Base-by-base conservation (phyloP, 2,797 vertebrate genomes). In the Crocidura indochinensis region DNA sequence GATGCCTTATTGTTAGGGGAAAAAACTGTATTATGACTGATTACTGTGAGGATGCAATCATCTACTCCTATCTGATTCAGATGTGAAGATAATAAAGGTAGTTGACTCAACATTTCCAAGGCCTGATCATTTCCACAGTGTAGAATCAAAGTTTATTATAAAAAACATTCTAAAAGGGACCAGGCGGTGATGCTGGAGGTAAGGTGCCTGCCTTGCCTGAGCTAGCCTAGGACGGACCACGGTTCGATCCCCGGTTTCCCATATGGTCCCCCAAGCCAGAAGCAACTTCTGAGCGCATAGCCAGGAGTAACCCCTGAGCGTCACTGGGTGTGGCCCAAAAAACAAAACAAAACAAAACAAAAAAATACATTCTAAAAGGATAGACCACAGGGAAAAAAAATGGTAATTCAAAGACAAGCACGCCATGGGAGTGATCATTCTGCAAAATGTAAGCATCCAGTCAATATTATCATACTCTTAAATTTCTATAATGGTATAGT, bases 361-460 rank as follows among this genome's bases (percentile, higher is more conserved):
- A n/a, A n/a, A n/a, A n/a, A n/a, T n/a, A 38, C 64, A 67, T n/a
- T 67, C 64, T 14, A n/a, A 68, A 84, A 91, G 74, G 65, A 76
- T 84, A 53, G 51, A 53, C 51, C 17, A 14, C 17, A 3, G n/a
- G n/a, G 5, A 38, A 38, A 38, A 38, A 5, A 38, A 38, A 38
- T 38, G 38, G 38, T 38, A 38, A 38, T 38, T 38, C 38, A 38
- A 38, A 38, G 38, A 38, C 38, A 5, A 38, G 38, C 5, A 38
- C 38, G 38, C 38, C 2, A 38, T 5, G 38, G 38, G 5, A 38
- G 38, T 38, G 5, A 38, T 5, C 38, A 5, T 38, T 38, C 38
- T 38, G 38, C 38, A 38, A 38, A 38, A 38, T 38, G 38, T 38
- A 38, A 38, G 10, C 69, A 49, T 68, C 60, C 38, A 44, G 76